These are phyloP conservation scores for Delphinapterus leucas DNA, from an alignment of 2,113 vertebrate genomes.

Conservation along the genomic window DNA sequence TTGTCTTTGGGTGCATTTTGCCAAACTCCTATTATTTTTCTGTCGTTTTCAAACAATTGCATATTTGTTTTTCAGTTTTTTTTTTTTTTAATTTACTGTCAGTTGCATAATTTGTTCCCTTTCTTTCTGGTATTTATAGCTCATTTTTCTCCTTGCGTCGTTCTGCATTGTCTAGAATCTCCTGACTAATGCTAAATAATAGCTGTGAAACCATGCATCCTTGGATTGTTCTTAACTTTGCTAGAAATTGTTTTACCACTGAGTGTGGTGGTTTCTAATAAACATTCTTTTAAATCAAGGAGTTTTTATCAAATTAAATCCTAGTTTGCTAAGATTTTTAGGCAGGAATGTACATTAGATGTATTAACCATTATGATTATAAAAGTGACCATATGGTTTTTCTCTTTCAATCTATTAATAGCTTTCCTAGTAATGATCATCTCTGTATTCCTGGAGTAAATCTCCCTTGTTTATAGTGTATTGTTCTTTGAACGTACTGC, in stretches of 20 bases:
- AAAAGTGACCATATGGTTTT: background rate
- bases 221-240: slow-evolving; percentile 24
- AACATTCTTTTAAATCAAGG: background rate
- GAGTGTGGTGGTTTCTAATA: background rate
- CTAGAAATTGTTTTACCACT: slow-evolving; percentile 32
- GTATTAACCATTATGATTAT: background rate
- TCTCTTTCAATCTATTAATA: background rate
- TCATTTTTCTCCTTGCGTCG: background rate
- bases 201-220: background rate
- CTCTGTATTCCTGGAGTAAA: background rate
- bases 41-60: background rate
- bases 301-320: slow-evolving; percentile 4
- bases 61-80: background rate
- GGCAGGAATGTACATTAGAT: background rate
- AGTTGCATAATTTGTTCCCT: background rate
- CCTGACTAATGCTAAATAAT: background rate
- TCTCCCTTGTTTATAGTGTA: background rate
- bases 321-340: slow-evolving; percentile 7
- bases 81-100: background rate
- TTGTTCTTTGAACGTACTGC: background rate
- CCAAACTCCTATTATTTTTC: background rate
- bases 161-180: background rate
- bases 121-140: background rate
- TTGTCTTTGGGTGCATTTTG: background rate
- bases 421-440: background rate